Evolutionary conservation across 2,113 vertebrate genomes (phyloP).

Genomic region (Raja brachyura): DNA sequence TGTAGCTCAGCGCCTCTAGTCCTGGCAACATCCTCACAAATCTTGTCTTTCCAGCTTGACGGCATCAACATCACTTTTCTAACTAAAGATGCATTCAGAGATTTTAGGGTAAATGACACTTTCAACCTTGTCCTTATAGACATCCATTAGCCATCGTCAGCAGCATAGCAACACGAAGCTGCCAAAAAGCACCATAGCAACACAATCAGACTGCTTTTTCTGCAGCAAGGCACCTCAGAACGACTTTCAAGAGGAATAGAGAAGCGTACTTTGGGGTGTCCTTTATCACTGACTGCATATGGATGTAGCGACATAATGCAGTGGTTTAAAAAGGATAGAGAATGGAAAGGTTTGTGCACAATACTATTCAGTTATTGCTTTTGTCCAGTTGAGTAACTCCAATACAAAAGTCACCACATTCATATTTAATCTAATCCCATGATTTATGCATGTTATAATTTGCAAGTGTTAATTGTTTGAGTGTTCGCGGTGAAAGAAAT

Average conservation of each 20-base stretch:
- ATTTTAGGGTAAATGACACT: not conserved
- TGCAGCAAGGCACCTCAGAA: not conserved
- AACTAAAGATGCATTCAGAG: not conserved
- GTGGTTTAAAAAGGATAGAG: not conserved
- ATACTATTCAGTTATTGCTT: not conserved
- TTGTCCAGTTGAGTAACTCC: not conserved
- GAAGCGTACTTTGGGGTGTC: not conserved
- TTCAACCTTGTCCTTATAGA: not conserved
- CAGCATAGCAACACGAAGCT: not conserved
- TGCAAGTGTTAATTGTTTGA: not conserved
- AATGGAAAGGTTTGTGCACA: constrained; percentile 14
- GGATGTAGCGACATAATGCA: not conserved
- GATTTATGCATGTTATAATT: constrained; percentile 3
- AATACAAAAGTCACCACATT: not conserved
- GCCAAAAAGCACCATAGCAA: constrained; percentile 5
- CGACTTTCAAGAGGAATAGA: not conserved
- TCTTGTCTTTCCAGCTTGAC: too few species aligned
- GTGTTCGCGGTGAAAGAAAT: not conserved
- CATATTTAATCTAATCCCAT: not conserved
- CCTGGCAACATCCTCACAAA: too few species aligned
- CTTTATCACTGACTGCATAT: not conserved
- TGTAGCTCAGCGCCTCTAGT: too few species aligned
- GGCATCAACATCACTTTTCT: not conserved
- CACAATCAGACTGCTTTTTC: not conserved
- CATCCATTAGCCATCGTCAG: not conserved